A percentile compares a stretch with the other conserved stretches of the same genome.
phyloP scores from a whole-genome alignment of 1,140 invertebrate genomes.

The Ceratoteleas bidentatus region DNA sequence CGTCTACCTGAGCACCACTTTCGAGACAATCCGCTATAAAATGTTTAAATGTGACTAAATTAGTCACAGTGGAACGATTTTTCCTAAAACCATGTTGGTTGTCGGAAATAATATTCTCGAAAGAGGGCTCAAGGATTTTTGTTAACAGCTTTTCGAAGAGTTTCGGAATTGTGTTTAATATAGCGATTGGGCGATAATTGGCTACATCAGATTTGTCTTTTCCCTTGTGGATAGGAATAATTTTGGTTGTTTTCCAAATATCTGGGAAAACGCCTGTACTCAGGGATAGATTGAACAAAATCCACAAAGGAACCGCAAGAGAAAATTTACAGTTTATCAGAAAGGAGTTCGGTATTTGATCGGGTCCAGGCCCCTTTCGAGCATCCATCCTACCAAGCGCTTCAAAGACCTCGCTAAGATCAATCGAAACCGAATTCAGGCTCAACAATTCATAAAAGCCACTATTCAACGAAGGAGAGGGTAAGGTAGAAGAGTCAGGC shows the following conservation, averaged over 20 bases:
- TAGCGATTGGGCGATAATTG: neutral
- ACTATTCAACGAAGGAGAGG: no score
- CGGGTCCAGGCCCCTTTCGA: neutral
- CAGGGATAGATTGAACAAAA: neutral
- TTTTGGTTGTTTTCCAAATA: neutral
- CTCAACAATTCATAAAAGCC: neutral
- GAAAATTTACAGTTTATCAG: neutral
- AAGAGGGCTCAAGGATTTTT: neutral
- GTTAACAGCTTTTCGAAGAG: neutral
- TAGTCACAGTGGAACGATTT: neutral
- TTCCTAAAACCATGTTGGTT: constrained; percentile 7
- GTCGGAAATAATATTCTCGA: neutral
- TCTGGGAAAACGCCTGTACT: neutral
- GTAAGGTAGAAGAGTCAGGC: no score
- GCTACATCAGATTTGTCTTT: neutral
- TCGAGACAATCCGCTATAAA: neutral
- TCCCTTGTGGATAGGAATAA: neutral
- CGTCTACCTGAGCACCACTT: neutral
- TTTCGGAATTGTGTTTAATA: neutral
- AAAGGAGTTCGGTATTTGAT: neutral
- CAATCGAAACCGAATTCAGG: neutral
- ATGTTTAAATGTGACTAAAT: constrained; percentile 6
- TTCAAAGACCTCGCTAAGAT: neutral
- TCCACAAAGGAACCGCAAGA: neutral
- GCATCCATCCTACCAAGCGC: neutral